These are phyloP conservation scores for Battus philenor DNA, from an alignment of 1,140 invertebrate species.

Conservation along the genomic window DNA sequence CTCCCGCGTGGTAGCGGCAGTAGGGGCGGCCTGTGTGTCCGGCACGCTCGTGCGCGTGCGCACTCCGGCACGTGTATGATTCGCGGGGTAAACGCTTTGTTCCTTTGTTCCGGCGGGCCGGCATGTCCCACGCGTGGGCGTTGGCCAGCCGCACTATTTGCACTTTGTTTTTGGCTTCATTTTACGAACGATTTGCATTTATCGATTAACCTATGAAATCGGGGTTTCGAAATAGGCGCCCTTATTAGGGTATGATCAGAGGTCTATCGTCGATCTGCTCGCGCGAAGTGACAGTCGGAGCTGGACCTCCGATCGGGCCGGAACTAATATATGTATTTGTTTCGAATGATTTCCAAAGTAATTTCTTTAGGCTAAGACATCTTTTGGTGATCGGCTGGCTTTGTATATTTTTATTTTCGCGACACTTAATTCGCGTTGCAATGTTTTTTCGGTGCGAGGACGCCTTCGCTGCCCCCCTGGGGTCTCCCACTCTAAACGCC, in stretches of 20 bases:
- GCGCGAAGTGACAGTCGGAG: neutral
- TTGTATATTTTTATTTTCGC: constrained; percentile 44
- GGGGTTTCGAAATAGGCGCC: neutral
- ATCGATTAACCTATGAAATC: constrained; percentile 1
- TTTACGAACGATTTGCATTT: neutral
- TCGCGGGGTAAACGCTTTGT: constrained; percentile 25
- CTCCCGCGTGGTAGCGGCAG: too few relatives aligned
- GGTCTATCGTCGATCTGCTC: neutral
- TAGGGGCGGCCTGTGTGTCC: too few relatives aligned
- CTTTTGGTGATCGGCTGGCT: constrained; percentile 28
- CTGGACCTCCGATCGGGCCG: neutral
- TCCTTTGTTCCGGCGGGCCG: too few relatives aligned
- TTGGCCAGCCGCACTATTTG: too few relatives aligned
- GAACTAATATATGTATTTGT: constrained; percentile 4
- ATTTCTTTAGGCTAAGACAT: constrained; percentile 28
- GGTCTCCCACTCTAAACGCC: neutral
- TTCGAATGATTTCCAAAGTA: constrained; percentile 36
- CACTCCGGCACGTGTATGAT: constrained; percentile 27
- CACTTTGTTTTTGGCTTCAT: constrained; percentile 3
- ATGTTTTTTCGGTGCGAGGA: constrained; percentile 31
- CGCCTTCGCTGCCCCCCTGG: constrained; percentile 15
- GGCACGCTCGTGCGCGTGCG: too few relatives aligned
- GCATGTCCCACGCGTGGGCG: too few relatives aligned
- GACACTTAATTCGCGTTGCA: constrained; percentile 39
- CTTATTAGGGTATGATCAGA: too few relatives aligned